Percentiles rank a stretch among this genome's conserved stretches.
Evolutionary conservation across 2,888 invertebrate species (phyloP).

Genomic region (Nowickia ferox): DNA sequence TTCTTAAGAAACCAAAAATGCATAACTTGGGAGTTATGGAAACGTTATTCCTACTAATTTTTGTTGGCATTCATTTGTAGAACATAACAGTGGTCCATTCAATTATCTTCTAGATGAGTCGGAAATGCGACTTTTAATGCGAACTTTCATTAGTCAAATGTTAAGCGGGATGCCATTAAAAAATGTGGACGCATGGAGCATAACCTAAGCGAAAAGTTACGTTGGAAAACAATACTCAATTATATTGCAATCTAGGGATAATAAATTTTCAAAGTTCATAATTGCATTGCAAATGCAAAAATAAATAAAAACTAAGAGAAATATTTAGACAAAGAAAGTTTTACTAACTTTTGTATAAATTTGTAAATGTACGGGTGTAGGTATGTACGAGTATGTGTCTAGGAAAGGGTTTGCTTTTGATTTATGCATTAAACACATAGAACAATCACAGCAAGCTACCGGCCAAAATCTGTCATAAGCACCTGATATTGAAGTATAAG

Average conservation of each 20-base stretch:
- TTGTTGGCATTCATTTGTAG: no score
- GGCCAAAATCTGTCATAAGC: no score
- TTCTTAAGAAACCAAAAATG: no score
- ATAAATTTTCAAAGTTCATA: conserved; percentile 69
- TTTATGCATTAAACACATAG: background rate
- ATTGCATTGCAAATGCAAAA: conserved; percentile 46
- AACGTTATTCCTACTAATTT: no score
- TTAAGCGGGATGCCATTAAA: background rate
- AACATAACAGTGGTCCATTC: no score
- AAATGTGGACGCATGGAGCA: conserved; percentile 1
- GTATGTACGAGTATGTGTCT: background rate
- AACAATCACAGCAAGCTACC: no score
- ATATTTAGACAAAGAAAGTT: conserved; percentile 35
- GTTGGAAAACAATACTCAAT: conserved; percentile 54
- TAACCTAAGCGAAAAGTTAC: conserved; percentile 28
- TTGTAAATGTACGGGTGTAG: no score
- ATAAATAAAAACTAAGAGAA: background rate
- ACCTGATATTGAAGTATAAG: no score
- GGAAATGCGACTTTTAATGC: background rate
- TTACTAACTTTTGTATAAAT: conserved; percentile 11
- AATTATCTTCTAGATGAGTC: background rate
- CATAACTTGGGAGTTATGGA: no score
- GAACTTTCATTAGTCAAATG: background rate
- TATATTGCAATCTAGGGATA: conserved; percentile 65
- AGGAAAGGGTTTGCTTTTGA: background rate